Evolutionary conservation across 2,113 vertebrate species (phyloP).

Genomic region (Galemys pyrenaicus): DNA sequence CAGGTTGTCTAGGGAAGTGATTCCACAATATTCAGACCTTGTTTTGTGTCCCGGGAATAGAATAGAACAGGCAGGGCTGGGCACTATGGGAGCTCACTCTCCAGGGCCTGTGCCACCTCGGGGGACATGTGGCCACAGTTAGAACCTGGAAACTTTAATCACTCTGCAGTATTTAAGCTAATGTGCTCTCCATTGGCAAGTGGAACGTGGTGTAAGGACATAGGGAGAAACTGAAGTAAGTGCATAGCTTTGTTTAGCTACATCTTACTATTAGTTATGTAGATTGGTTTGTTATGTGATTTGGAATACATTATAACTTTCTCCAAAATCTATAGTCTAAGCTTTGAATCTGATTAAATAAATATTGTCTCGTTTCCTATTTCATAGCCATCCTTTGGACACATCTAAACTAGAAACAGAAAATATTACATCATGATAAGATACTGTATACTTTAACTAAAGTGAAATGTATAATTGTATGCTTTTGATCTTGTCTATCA

Average conservation of each 20-base stretch:
- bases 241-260: background rate
- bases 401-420: background rate
- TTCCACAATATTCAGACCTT: background rate
- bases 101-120: no score
- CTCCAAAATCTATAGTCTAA: background rate
- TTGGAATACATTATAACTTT: background rate
- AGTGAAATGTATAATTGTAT: background rate
- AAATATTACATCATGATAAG: background rate
- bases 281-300: background rate
- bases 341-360: background rate
- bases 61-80: background rate
- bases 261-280: background rate
- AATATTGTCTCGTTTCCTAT: background rate
- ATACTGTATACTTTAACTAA: background rate
- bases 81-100: fast-evolving
- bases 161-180: fast-evolving
- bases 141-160: background rate
- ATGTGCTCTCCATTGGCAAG: background rate
- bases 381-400: background rate
- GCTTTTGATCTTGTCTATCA: background rate
- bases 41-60: background rate
- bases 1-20: background rate
- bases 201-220: fast-evolving
- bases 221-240: background rate
- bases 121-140: fast-evolving